phyloP scores from a whole-genome alignment of 2,888 invertebrate genomes.

The Erannis defoliaria region DNA sequence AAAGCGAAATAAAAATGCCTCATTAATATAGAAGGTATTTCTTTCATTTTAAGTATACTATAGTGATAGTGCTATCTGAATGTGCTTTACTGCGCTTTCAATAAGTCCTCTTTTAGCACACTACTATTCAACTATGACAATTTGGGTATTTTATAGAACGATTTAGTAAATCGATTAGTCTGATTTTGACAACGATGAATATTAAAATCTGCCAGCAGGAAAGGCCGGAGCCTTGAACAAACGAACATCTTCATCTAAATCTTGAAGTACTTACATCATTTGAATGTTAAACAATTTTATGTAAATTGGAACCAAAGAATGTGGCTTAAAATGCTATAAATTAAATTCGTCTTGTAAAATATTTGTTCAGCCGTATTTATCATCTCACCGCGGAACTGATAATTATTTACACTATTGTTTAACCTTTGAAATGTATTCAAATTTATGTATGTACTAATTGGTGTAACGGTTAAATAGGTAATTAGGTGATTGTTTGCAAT shows the following conservation, averaged over 20 bases:
- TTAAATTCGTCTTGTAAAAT: conserved; percentile 5
- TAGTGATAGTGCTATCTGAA: not conserved
- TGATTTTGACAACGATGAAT: no score
- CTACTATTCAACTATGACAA: no score
- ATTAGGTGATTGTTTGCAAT: no score
- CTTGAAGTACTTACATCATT: not conserved
- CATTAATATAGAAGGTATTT: no score
- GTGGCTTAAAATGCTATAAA: conserved; percentile 13
- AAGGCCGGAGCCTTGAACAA: not conserved
- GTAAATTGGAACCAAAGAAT: not conserved
- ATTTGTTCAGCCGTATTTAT: not conserved
- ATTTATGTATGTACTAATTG: no score
- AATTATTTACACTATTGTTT: conserved; percentile 12
- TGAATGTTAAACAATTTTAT: not conserved
- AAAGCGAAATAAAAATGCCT: no score
- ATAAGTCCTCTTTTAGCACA: not conserved
- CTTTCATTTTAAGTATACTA: no score
- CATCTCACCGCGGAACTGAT: not conserved
- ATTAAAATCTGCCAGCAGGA: no score
- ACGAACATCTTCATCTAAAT: not conserved
- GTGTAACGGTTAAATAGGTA: no score
- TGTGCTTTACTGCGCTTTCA: not conserved
- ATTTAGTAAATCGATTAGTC: no score
- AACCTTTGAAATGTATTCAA: conserved; percentile 12
- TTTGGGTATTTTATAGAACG: no score